Conservation (phyloP, 2,113 vertebrate species). For the Acanthochromis polyacanthus region DNA sequence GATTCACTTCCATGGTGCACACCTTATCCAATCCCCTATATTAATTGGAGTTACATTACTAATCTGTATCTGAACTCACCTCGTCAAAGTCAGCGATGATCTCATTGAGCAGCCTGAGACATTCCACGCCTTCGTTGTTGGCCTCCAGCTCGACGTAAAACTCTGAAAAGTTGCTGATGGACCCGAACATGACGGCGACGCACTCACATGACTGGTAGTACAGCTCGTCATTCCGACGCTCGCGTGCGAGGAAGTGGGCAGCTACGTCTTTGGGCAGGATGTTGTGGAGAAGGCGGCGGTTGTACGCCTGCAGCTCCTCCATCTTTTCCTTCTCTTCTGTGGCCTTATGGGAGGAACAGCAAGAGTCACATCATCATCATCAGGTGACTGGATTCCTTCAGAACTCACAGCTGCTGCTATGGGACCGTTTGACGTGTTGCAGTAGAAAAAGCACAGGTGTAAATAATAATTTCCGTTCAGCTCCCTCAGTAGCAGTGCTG, state of each 20-base stretch:
- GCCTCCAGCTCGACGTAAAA: slow-evolving; percentile 98
- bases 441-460: background rate
- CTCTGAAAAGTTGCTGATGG: slow-evolving; percentile 99
- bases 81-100: slow-evolving; percentile 98
- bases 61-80: slow-evolving; percentile 77
- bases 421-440: background rate
- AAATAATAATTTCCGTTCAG: slow-evolving; percentile 15
- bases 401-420: background rate
- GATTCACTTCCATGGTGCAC: background rate
- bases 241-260: slow-evolving; percentile 92
- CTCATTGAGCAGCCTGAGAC: slow-evolving; percentile 96
- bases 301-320: slow-evolving; percentile 98
- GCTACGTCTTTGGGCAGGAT: slow-evolving; percentile 98
- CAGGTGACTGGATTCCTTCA: slow-evolving; percentile 6
- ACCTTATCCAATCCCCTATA: background rate
- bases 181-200: slow-evolving; percentile 98
- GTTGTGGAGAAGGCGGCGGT: slow-evolving; percentile 95
- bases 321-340: slow-evolving; percentile 99
- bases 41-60: background rate
- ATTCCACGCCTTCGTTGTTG: slow-evolving; percentile 98
- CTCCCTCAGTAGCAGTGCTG: background rate
- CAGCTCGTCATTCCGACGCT: slow-evolving; percentile 95
- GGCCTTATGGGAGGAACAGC: slow-evolving; percentile 83
- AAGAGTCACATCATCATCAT: background rate
- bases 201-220: slow-evolving; percentile 99